These are phyloP conservation scores for Propithecus perrieri DNA, from an alignment of 2,797 vertebrate genomes.

Conservation along the genomic window DNA sequence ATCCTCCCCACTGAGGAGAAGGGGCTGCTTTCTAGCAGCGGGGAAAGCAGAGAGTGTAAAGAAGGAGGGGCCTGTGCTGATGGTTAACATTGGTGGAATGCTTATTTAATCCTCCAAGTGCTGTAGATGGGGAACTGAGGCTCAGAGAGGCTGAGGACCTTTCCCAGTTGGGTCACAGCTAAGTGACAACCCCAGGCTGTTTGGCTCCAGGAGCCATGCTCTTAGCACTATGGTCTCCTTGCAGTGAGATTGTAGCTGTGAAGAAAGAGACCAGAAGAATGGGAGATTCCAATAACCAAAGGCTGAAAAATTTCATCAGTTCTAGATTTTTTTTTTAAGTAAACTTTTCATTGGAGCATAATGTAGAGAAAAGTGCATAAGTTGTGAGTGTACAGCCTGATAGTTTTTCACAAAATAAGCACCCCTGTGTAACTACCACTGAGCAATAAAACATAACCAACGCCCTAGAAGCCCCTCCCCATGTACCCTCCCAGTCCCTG, in stretches of 20 bases:
- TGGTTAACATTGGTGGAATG: not conserved
- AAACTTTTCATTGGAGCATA: not conserved
- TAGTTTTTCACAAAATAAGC: not conserved
- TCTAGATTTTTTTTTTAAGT: constrained; percentile 29
- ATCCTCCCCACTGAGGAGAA: not conserved
- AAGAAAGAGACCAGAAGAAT: not conserved
- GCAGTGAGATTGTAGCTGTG: not conserved
- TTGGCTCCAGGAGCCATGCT: not conserved
- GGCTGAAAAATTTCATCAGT: not conserved
- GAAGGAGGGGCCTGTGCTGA: not conserved
- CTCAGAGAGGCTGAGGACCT: not conserved
- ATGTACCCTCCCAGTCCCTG: not conserved
- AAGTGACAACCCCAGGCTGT: not conserved
- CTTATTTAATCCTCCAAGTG: not conserved
- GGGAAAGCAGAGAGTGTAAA: not conserved
- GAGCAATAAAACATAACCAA: not conserved
- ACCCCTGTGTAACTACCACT: not conserved
- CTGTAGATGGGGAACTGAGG: not conserved
- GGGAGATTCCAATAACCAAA: not conserved
- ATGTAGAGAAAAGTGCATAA: not conserved
- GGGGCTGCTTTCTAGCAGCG: not conserved
- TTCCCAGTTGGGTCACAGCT: not conserved
- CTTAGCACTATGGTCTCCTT: not conserved
- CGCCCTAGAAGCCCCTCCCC: not conserved
- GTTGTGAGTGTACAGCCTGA: not conserved